Base-by-base conservation (phyloP, 1,140 invertebrate species). In the Rhyacophila brunnea region DNA sequence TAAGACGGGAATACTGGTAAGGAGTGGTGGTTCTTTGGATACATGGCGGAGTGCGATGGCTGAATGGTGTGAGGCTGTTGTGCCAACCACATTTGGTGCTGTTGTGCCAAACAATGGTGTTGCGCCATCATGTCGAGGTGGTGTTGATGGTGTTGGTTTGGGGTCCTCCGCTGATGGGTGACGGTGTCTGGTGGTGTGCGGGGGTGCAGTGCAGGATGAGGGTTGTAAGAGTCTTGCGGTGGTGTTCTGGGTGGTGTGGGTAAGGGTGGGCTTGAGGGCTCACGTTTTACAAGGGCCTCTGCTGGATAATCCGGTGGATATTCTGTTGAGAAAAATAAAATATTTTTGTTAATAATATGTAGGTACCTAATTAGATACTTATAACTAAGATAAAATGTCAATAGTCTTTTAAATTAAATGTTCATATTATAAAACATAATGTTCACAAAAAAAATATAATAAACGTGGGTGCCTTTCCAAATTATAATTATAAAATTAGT, bases 181-280 rank as follows among this genome's bases (percentile, higher is more conserved):
- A 23, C 67, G 52, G 63, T 70, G 67, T 14, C 52, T 54, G 20
- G 35, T 14, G 18, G 46, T 38, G 46, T 58, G 17, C 13, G 20
- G 4, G 4, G 43, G 43, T 15, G 23, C 4, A 40, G 4, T 3
- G 4, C 11, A 4, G 38, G 11, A n/a, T 40, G n/a, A 11, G 38
- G 67, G 54, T 68, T 68, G 51, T 55, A 28, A 9, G 23, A 28
- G 56, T 40, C 68, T 64, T 85, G 85, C 10, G 87, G 87, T 34
- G 87, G 87, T 49, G 87, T 88, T 42, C 85, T 84, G 4, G 87
- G 87, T 15, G 87, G 87, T 43, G 87, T 89, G 49, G 88, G 72
- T 62, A 86, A 74, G 6, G 85, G 82, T 13, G 84, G 85, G 28
- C 83, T 83, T 49, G 83, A 78, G 32, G 84, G 80, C 70, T 87